Percentiles rank a stretch among this genome's conserved stretches.
Conservation (phyloP, 2,797 vertebrate genomes). For the Gobionotothen gibberifrons region DNA sequence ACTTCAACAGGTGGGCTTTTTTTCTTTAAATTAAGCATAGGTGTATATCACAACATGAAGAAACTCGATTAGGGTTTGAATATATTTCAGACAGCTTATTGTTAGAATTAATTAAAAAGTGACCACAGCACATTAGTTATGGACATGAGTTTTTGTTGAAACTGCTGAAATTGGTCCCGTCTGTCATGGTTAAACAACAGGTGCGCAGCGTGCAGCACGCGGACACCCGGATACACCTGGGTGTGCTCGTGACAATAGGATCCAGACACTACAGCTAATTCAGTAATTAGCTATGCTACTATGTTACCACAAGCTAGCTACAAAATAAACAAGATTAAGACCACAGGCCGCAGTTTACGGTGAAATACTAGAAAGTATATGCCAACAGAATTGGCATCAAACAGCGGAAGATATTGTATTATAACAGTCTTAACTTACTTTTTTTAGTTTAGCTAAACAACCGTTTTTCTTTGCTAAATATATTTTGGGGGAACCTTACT, state of each 20-base stretch:
- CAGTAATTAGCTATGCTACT: accelerated
- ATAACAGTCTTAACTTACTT: neutral
- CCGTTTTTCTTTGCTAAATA: too few relatives aligned
- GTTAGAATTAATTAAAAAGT: neutral
- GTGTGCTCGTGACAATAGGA: conserved; percentile 24
- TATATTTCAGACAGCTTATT: too few relatives aligned
- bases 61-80: too few relatives aligned
- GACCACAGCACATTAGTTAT: neutral
- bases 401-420: neutral
- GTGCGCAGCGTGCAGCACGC: conserved; percentile 39
- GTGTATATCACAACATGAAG: neutral
- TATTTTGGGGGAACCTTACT: neutral
- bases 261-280: neutral
- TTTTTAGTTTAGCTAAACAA: neutral
- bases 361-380: neutral
- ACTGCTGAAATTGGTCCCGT: neutral
- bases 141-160: neutral
- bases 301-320: accelerated
- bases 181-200: conserved; percentile 42
- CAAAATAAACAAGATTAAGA: neutral
- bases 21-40: neutral
- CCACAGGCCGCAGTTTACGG: neutral
- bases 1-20: neutral
- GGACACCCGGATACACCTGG: conserved; percentile 69
- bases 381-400: too few relatives aligned